phyloP scores from a whole-genome alignment of 2,113 vertebrate species.

The Chaetodon auriga region DNA sequence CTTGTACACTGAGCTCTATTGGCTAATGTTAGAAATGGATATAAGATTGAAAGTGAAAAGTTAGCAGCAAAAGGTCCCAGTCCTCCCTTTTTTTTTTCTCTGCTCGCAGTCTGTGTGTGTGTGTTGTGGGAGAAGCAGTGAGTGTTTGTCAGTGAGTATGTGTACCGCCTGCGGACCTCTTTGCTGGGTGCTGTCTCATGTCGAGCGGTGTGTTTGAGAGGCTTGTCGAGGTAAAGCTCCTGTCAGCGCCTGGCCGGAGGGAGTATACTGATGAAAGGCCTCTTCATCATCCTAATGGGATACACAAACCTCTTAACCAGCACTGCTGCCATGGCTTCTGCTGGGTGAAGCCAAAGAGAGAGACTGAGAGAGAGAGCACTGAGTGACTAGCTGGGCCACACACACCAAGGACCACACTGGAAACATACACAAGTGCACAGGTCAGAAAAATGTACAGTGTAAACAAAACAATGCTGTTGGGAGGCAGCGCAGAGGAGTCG shows the following conservation, averaged over 20 bases:
- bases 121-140: slow-evolving; percentile 33
- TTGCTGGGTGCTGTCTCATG: slow-evolving; percentile 76
- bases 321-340: slow-evolving; percentile 73
- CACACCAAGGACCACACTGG: slow-evolving; percentile 38
- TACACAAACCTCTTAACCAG: slow-evolving; percentile 84
- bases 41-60: slow-evolving; percentile 53
- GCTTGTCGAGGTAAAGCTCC: slow-evolving; percentile 84
- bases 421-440: slow-evolving; percentile 53
- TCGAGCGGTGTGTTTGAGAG: slow-evolving; percentile 79
- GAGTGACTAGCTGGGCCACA: slow-evolving; percentile 56
- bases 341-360: slow-evolving; percentile 56
- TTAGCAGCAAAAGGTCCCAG: slow-evolving; percentile 45
- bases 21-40: slow-evolving; percentile 45
- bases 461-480: slow-evolving; percentile 59
- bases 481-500: slow-evolving; percentile 32
- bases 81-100: slow-evolving; percentile 23
- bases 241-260: slow-evolving; percentile 82
- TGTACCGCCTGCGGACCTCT: slow-evolving; percentile 66
- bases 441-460: slow-evolving; percentile 58
- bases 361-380: slow-evolving; percentile 24
- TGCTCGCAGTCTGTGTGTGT: slow-evolving; percentile 17
- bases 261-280: slow-evolving; percentile 83
- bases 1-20: slow-evolving; percentile 26
- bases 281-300: slow-evolving; percentile 88
- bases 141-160: slow-evolving; percentile 58